phyloP scores from a whole-genome alignment of 2,113 vertebrate species.

The Pampusana beccarii region DNA sequence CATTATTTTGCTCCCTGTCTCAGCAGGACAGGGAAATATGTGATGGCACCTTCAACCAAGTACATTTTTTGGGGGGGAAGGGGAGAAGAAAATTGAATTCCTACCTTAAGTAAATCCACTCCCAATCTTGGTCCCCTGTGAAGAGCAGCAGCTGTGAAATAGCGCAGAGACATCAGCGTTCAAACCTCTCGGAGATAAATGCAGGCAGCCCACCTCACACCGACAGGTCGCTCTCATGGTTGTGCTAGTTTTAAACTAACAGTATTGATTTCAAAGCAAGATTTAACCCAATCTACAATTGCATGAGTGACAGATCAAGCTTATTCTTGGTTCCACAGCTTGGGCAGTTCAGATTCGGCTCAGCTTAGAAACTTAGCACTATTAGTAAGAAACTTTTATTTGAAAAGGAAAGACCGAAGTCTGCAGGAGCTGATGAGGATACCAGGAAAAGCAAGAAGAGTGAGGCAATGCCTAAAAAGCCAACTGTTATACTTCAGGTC shows the following conservation, averaged over 20 bases:
- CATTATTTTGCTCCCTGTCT: not conserved
- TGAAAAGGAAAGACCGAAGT: not conserved
- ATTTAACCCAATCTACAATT: not conserved
- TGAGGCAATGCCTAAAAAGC: not conserved
- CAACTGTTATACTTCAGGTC: not conserved
- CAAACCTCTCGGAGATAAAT: not conserved
- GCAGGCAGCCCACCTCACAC: not conserved
- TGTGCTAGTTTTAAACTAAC: not conserved
- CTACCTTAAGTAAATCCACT: conserved; percentile 35
- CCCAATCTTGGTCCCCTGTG: not conserved
- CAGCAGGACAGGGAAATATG: not conserved
- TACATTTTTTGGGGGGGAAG: not conserved
- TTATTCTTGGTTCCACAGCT: not conserved
- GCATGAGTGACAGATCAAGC: not conserved
- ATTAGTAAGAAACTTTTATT: not conserved
- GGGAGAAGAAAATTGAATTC: not conserved
- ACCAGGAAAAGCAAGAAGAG: not conserved
- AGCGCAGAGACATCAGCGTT: not conserved
- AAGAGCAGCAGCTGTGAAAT: not conserved
- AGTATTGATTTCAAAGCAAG: not conserved
- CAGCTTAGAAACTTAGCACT: not conserved
- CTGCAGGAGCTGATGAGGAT: not conserved
- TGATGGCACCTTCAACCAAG: not conserved
- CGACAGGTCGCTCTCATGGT: not conserved
- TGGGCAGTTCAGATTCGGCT: not conserved